Evolutionary conservation across 2,797 vertebrate genomes (phyloP), one percentile per base, ranked within the genome.

Genomic region (Pipistrellus nathusii): DNA sequence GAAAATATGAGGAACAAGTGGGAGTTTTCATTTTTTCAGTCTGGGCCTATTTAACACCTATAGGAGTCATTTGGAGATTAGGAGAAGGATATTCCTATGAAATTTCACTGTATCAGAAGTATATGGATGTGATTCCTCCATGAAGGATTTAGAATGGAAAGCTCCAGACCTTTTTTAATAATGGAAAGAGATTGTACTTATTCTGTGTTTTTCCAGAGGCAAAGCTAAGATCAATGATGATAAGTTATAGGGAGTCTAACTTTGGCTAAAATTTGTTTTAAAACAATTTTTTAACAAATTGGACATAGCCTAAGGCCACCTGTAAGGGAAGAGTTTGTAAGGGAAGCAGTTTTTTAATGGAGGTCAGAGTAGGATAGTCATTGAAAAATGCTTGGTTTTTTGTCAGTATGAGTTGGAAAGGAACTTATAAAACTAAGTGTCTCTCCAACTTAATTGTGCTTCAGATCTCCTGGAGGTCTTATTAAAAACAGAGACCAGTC

Each of bases 151-250:
- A 73, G 59, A 76, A 88, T 41, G 6, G 32, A 85, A 96, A 96
- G 73, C 89, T 89, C 71, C 64, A 59, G 83, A 75, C 32, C 88
- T 90, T n/a, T 95, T 89, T 81, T 64, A 91, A 85, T 62, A 87
- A 59, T 57, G 27, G 44, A 85, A 96, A 92, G 46, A 88, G 38
- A 91, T 90, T 94, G 64, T 64, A 68, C n/a, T 95, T 81, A 80
- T 88, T 94, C 81, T 87, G 5, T 87, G 68, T 88, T 95, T 96
- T 95, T 89, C 80, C 90, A 89, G 76, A 84, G 71, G 80, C 91
- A 95, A 94, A 94, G 81, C 66, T 92, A 68, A 91, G 72, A 95
- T 94, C 88, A 94, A 93, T 89, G 57, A 48, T 88, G 55, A 92
- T 76, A 90, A 90, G 75, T 72, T 84, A 88, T 18, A 87, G 21